A percentile compares a stretch with the other conserved stretches of the same genome.
Conservation (phyloP, 2,797 vertebrate genomes). For the Cheirogaleus major region DNA sequence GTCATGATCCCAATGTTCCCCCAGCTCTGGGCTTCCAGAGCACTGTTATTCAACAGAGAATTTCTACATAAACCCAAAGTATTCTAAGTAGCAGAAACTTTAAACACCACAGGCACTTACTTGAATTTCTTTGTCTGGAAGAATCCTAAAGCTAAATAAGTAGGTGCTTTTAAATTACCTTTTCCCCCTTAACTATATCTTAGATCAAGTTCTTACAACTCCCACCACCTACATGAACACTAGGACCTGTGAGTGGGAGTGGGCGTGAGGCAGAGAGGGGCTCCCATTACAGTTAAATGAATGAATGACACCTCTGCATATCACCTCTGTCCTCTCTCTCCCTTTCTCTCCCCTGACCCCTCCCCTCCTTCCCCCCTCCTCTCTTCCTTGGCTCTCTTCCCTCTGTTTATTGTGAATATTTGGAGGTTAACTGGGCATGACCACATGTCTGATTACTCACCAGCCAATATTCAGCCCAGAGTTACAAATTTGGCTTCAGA, state of each 20-base stretch:
- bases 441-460: background rate
- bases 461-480: background rate
- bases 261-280: background rate
- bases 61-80: slow-evolving; percentile 8
- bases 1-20: background rate
- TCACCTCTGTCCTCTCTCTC: no score
- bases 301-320: no score
- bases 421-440: background rate
- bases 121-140: slow-evolving; percentile 14
- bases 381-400: background rate
- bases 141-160: background rate
- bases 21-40: background rate
- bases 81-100: background rate
- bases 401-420: background rate
- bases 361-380: background rate
- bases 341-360: background rate
- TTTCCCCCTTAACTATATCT: background rate
- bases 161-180: background rate
- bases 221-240: background rate
- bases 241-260: background rate
- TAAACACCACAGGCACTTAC: background rate
- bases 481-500: background rate
- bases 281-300: background rate
- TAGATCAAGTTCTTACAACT: background rate
- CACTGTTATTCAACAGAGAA: background rate